Percentiles rank a stretch among this genome's conserved stretches.
phyloP scores from a whole-genome alignment of 2,888 invertebrate genomes.

The Drosophila neotestacea region DNA sequence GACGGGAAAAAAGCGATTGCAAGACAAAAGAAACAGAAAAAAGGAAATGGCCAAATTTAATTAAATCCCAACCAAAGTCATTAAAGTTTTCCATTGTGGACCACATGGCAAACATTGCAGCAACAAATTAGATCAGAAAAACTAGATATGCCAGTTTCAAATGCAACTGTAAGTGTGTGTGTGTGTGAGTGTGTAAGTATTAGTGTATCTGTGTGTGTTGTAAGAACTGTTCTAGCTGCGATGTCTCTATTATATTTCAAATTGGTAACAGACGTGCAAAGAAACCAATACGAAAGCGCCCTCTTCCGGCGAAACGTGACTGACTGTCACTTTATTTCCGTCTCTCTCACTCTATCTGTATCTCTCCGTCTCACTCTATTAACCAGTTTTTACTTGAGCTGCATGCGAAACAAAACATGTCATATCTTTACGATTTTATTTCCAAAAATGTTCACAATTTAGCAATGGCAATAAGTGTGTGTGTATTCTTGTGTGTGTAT shows the following conservation, averaged over 20 bases:
- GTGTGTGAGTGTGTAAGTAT: not conserved
- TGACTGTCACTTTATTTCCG: not conserved
- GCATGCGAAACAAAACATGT: conserved; percentile 5
- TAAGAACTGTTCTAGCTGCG: conserved; percentile 9
- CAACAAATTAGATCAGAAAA: conserved; percentile 43
- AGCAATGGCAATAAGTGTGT: conserved; percentile 14
- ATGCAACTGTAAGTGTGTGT: conserved; percentile 13
- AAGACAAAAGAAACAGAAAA: conserved; percentile 8
- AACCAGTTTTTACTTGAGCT: not conserved
- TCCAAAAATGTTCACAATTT: conserved; percentile 21
- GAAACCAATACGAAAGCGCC: conserved; percentile 36
- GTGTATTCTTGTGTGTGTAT: conserved; percentile 3
- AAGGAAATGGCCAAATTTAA: conserved; percentile 38
- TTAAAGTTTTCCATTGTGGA: conserved; percentile 35
- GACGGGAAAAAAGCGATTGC: not conserved
- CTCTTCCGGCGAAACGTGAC: conserved; percentile 29
- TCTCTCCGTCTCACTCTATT: not conserved
- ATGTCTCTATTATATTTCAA: conserved; percentile 39
- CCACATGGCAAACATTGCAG: conserved; percentile 19
- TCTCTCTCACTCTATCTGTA: not conserved
- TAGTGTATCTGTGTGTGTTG: not conserved
- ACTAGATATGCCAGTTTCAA: conserved; percentile 15
- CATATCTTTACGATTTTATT: conserved; percentile 24
- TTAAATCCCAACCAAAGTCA: conserved; percentile 43
- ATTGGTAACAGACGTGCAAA: conserved; percentile 52